phyloP scores from a whole-genome alignment of 1,140 invertebrate species.

The Drosophila sulfurigaster region DNA sequence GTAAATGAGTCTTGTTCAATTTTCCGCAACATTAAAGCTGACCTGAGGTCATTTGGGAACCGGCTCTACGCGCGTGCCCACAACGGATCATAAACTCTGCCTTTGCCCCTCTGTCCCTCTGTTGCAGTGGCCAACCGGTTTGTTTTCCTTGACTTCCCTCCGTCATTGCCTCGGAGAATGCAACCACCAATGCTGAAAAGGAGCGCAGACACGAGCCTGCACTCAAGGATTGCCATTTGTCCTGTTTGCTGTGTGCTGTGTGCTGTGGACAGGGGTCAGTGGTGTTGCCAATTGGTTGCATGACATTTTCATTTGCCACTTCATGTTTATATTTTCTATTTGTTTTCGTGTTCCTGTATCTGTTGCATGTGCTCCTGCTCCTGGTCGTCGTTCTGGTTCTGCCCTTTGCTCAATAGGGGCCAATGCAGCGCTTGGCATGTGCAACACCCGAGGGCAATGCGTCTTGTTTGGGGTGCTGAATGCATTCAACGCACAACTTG shows the following conservation, averaged over 20 bases:
- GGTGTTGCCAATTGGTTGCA: conserved; percentile 65
- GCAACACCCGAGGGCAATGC: conserved; percentile 38
- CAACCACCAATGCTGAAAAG: conserved; percentile 48
- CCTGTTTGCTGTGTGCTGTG: neutral
- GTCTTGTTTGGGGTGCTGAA: conserved; percentile 25
- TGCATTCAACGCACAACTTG: conserved; percentile 9
- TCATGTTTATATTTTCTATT: conserved; percentile 22
- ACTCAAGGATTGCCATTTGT: conserved; percentile 45
- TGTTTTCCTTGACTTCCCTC: conserved; percentile 5
- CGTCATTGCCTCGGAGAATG: conserved; percentile 18
- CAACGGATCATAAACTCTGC: conserved; percentile 9
- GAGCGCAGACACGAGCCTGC: conserved; percentile 27
- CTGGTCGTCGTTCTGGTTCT: conserved; percentile 10
- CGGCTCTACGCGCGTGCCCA: conserved; percentile 38
- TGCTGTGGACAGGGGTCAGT: conserved; percentile 52
- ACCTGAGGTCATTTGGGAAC: conserved; percentile 66
- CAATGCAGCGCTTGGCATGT: conserved; percentile 67
- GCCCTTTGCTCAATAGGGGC: conserved; percentile 34
- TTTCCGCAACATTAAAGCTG: conserved; percentile 70
- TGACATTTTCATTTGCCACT: conserved; percentile 54
- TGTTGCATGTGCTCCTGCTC: conserved; percentile 22
- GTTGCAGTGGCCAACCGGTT: conserved; percentile 51
- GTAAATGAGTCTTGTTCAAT: conserved; percentile 51
- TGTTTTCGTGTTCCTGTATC: neutral
- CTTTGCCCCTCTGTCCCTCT: neutral